Conservation (phyloP, 92 coral and sea anemone species). For the Phenganax marumi region DNA sequence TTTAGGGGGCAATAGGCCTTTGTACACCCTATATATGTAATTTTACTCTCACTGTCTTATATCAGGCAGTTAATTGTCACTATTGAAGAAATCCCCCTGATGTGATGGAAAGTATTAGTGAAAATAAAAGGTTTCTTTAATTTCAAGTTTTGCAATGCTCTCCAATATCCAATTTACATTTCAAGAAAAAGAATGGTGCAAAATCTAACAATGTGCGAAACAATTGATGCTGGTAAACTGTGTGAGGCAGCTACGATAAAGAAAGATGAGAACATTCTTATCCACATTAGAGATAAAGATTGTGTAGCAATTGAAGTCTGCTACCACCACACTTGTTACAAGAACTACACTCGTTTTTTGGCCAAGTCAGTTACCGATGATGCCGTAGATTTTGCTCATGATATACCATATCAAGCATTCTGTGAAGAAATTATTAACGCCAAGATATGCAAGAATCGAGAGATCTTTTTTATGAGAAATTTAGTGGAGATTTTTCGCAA, state of each 20-base stretch:
- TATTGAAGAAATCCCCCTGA: too few species aligned
- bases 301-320: conserved; percentile 25
- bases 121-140: too few species aligned
- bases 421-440: conserved; percentile 34
- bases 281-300: conserved; percentile 17
- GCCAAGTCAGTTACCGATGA: neutral
- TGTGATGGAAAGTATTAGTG: too few species aligned
- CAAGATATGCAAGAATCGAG: conserved; percentile 28
- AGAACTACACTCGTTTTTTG: conserved; percentile 37
- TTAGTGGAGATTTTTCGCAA: conserved; percentile 26
- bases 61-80: too few species aligned
- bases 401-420: conserved; percentile 19
- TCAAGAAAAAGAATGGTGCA: conserved; percentile 35
- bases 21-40: too few species aligned
- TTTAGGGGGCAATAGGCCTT: too few species aligned
- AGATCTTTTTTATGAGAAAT: conserved; percentile 21
- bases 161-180: conserved; percentile 15
- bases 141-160: too few species aligned
- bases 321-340: conserved; percentile 35
- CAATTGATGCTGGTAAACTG: conserved; percentile 43
- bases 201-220: conserved; percentile 53
- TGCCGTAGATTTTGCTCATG: neutral
- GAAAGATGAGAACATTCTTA: conserved; percentile 44
- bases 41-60: too few species aligned
- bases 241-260: conserved; percentile 48